Evolutionary conservation across 2,113 vertebrate genomes (phyloP), one percentile per base, ranked within the genome.

Genomic region (Stictonetta naevosa): DNA sequence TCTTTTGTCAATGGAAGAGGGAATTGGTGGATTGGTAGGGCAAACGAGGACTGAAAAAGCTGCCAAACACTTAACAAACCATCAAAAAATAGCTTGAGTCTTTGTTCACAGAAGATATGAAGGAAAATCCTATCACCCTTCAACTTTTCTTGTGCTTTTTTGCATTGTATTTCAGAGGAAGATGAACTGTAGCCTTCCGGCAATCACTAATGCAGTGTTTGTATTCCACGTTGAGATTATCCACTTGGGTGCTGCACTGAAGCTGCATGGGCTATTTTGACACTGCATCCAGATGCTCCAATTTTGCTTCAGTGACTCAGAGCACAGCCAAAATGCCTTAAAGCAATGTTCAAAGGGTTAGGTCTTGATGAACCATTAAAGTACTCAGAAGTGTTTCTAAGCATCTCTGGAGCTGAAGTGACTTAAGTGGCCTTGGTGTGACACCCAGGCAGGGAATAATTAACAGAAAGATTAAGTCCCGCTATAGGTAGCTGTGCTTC

Each of bases 221-320:
- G 94, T 95, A 95, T 95, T 96, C 86, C 80, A 56, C 81, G 85
- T 86, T 91, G 66, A 69, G 81, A 95, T 93, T 95, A 98, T 93
- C 81, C 96, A 95, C 92, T 83, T 62, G 92, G 90, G 96, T 85
- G 72, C 78, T 74, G 53, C 91, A 76, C 3, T 90, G 93, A 96
- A 95, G 88, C 87, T 80, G 86, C 77, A 73, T 94, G 78, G 88
- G 92, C 73, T 97, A 91, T 94, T 97, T 50, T 95, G 90, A 96
- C 93, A 96, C 80, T 88, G 84, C 74, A 88, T 90, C 95, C 96
- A 97, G 97, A 97, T 97, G 96, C 92, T 98, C 93, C 46, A 63
- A 83, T 97, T 97, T 97, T 97, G 97, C 97, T 97, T 97, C 95
- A 96, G 87, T 96, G 94, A 96, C 80, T 97, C 93, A 92, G 81